Evolutionary conservation across 2,888 invertebrate species (phyloP).

Genomic region (Mellilla xanthometata): DNA sequence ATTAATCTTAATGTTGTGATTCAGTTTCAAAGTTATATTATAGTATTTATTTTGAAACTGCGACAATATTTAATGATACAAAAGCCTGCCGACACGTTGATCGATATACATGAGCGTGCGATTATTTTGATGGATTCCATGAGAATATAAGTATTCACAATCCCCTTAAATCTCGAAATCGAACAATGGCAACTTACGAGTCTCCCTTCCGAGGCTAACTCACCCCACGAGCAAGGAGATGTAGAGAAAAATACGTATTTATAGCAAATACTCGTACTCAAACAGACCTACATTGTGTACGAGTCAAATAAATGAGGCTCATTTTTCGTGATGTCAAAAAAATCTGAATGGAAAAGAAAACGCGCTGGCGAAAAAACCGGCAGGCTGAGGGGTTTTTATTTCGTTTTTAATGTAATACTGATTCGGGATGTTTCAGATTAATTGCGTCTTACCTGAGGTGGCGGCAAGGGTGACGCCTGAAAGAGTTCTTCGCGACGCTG

Average conservation of each 20-base stretch:
- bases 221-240: slow-evolving; percentile 80
- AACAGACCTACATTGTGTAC: slow-evolving; percentile 83
- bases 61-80: slow-evolving; percentile 58
- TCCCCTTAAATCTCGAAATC: slow-evolving; percentile 79
- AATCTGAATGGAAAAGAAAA: slow-evolving; percentile 82
- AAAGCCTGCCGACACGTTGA: slow-evolving; percentile 67
- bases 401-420: slow-evolving; percentile 81
- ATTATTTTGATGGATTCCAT: slow-evolving; percentile 80
- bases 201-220: slow-evolving; percentile 77
- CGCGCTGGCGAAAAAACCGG: slow-evolving; percentile 74
- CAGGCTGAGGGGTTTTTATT: slow-evolving; percentile 75
- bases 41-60: slow-evolving; percentile 35
- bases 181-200: slow-evolving; percentile 79
- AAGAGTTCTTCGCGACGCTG: slow-evolving; percentile 80
- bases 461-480: slow-evolving; percentile 78
- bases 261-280: slow-evolving; percentile 84
- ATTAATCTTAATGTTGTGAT: slow-evolving; percentile 35
- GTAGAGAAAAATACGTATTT: slow-evolving; percentile 82
- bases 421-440: slow-evolving; percentile 82
- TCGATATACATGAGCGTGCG: slow-evolving; percentile 74
- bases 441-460: slow-evolving; percentile 78
- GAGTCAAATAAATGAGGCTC: slow-evolving; percentile 82
- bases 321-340: slow-evolving; percentile 84
- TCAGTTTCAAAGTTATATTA: slow-evolving; percentile 29
- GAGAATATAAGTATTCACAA: slow-evolving; percentile 75